Evolutionary conservation across 1,140 invertebrate genomes (phyloP).

Genomic region (Bombus terrestris): DNA sequence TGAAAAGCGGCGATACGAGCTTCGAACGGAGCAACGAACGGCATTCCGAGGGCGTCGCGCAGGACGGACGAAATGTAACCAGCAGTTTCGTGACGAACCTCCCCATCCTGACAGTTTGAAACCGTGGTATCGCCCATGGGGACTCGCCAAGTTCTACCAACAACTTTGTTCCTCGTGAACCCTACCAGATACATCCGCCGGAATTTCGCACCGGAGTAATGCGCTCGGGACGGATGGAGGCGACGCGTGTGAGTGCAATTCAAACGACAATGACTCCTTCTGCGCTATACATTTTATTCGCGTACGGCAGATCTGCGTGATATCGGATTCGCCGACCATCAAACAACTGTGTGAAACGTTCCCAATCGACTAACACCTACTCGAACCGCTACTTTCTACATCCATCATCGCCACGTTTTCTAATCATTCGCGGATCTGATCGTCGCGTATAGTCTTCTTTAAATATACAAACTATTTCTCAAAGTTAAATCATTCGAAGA

Average conservation of each 20-base stretch:
- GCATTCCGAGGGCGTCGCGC: conserved; percentile 9
- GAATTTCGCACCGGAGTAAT: conserved; percentile 32
- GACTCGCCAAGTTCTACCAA: conserved; percentile 18
- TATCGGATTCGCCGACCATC: neutral
- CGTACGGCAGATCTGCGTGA: neutral
- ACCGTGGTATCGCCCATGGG: conserved; percentile 33
- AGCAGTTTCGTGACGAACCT: conserved; percentile 32
- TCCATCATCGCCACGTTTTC: neutral
- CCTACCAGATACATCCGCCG: conserved; percentile 27
- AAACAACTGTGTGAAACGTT: neutral
- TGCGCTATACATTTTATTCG: conserved; percentile 5
- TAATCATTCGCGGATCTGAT: neutral
- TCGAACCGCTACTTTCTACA: neutral
- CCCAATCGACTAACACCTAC: neutral
- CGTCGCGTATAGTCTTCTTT: neutral
- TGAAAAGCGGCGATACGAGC: neutral
- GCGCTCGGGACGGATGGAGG: neutral
- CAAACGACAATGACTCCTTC: conserved; percentile 31
- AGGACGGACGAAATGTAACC: conserved; percentile 33
- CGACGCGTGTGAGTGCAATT: conserved; percentile 1
- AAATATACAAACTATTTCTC: neutral
- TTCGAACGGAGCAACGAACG: neutral
- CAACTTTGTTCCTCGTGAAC: conserved; percentile 41
- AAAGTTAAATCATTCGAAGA: neutral
- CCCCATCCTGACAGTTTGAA: conserved; percentile 23